Conservation (phyloP, 1,140 invertebrate species). For the Dendrolimus punctatus region DNA sequence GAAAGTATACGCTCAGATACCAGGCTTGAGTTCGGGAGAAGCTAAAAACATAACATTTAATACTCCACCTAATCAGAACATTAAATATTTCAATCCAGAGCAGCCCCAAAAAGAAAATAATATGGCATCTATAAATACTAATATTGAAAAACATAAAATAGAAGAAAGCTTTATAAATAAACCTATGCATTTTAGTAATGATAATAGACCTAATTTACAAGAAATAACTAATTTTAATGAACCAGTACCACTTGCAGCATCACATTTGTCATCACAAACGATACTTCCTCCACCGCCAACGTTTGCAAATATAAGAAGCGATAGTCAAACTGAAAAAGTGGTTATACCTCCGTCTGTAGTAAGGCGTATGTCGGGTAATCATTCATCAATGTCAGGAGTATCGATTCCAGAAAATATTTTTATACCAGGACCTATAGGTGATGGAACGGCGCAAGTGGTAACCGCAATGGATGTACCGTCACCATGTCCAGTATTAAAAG, state of each 20-base stretch:
- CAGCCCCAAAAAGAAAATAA: no score
- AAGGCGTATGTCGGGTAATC: conserved; percentile 40
- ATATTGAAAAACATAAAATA: neutral
- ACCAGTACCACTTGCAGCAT: conserved; percentile 7
- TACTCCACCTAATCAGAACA: conserved; percentile 6
- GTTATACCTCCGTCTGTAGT: conserved; percentile 58
- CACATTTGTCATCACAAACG: conserved; percentile 9
- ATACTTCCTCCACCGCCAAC: conserved; percentile 60
- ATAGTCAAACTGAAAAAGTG: conserved; percentile 31
- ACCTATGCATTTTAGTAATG: neutral
- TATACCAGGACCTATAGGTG: conserved; percentile 25
- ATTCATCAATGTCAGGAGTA: conserved; percentile 34
- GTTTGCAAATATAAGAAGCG: conserved; percentile 39
- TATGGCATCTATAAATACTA: no score
- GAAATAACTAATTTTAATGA: neutral
- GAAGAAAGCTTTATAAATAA: neutral
- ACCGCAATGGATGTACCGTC: neutral
- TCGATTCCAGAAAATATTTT: conserved; percentile 38
- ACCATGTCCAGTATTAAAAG: neutral
- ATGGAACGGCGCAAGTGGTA: neutral
- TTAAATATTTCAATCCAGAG: conserved; percentile 2
- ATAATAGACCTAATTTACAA: conserved; percentile 1
- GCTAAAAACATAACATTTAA: conserved; percentile 6
- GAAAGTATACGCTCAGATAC: conserved; percentile 73
- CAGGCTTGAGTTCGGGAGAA: conserved; percentile 56